phyloP scores from a whole-genome alignment of 1,140 invertebrate genomes.

The Drosophila navojoa region DNA sequence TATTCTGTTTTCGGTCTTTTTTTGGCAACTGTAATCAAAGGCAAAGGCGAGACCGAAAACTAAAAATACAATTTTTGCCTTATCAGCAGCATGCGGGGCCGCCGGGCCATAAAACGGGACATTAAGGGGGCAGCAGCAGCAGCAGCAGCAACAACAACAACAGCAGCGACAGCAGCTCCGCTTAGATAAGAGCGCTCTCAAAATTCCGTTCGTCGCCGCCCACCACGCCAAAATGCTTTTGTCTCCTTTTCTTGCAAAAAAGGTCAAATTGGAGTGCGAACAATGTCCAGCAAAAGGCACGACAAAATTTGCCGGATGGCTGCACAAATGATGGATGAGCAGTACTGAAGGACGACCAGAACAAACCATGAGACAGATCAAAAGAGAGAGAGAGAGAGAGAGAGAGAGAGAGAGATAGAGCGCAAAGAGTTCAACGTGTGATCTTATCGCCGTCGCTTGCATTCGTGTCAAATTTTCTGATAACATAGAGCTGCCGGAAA shows the following conservation, averaged over 20 bases:
- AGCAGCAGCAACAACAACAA: background rate
- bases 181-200: conserved; percentile 17
- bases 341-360: background rate
- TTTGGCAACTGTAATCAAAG: conserved; percentile 19
- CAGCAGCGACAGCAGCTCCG: background rate
- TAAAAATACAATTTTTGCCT: conserved; percentile 33
- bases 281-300: conserved; percentile 6
- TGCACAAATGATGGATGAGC: background rate
- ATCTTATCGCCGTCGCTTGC: conserved; percentile 23
- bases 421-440: background rate
- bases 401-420: background rate
- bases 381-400: background rate
- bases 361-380: background rate
- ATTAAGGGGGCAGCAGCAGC: conserved; percentile 2
- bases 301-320: conserved; percentile 5
- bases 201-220: conserved; percentile 1
- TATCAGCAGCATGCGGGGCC: conserved; percentile 28
- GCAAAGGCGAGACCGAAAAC: conserved; percentile 18
- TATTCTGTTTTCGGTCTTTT: conserved; percentile 2
- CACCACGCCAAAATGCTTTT: background rate
- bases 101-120: conserved; percentile 14
- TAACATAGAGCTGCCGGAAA: conserved; percentile 2
- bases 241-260: conserved; percentile 2
- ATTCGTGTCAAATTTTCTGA: conserved; percentile 19
- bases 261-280: conserved; percentile 8